Conservation (phyloP, 2,113 vertebrate genomes). For the Oryzias woworae region DNA sequence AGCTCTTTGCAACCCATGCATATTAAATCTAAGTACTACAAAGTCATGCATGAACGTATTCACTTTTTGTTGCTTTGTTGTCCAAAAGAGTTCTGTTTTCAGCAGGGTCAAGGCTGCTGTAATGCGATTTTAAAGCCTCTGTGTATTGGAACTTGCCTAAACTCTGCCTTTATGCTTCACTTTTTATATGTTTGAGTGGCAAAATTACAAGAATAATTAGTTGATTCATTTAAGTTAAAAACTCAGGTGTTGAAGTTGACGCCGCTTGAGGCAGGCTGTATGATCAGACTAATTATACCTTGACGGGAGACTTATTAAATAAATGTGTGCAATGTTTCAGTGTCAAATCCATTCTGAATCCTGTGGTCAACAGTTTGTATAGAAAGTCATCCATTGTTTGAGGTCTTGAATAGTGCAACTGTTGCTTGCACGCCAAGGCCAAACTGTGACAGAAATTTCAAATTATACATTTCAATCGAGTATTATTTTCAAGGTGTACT, state of each 20-base stretch:
- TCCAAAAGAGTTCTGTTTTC: background rate
- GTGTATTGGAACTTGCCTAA: background rate
- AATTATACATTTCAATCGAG: too few relatives aligned
- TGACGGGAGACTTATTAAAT: background rate
- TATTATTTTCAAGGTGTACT: too few relatives aligned
- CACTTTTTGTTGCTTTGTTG: background rate
- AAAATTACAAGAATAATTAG: background rate
- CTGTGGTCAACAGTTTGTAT: fast-evolving
- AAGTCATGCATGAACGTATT: conserved; percentile 6
- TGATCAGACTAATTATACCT: background rate
- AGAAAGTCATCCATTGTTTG: background rate
- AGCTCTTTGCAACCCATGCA: background rate
- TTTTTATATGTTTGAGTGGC: background rate
- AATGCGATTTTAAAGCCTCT: conserved; percentile 9
- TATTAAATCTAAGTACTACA: background rate
- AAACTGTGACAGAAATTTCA: too few relatives aligned
- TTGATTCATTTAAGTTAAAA: too few relatives aligned
- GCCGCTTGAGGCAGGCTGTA: background rate
- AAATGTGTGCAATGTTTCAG: background rate
- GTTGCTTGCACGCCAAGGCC: too few relatives aligned
- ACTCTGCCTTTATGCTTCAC: background rate
- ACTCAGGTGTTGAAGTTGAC: too few relatives aligned
- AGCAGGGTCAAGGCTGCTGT: conserved; percentile 9
- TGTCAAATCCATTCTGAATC: background rate
- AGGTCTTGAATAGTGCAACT: too few relatives aligned